A percentile compares a stretch with the other conserved stretches of the same genome.
These are phyloP conservation scores for Eurytoma californica DNA, from an alignment of 2,888 invertebrate genomes.

Conservation along the genomic window DNA sequence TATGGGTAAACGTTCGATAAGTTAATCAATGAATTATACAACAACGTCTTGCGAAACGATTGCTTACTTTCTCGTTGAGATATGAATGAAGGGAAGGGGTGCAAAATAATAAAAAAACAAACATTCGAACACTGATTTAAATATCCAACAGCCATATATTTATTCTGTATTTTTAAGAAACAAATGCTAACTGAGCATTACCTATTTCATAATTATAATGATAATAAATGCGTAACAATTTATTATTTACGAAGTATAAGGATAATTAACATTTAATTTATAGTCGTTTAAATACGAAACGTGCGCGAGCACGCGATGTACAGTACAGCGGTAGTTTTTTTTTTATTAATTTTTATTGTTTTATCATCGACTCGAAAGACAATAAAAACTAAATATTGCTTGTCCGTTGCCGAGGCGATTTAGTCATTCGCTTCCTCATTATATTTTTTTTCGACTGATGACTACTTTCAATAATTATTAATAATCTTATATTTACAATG, in stretches of 20 bases:
- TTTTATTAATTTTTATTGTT: conserved; percentile 58
- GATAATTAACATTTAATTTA: conserved; percentile 74
- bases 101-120: conserved; percentile 13
- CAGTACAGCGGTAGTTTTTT: conserved; percentile 67
- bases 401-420: conserved; percentile 68
- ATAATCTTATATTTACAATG: conserved; percentile 65
- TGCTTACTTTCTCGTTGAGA: conserved; percentile 28
- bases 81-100: neutral
- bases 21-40: neutral
- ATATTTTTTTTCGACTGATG: conserved; percentile 62
- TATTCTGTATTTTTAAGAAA: conserved; percentile 75
- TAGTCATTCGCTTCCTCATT: conserved; percentile 61
- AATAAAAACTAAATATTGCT: conserved; percentile 74
- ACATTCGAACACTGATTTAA: conserved; percentile 56
- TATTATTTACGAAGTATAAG: conserved; percentile 73
- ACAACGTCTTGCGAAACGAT: conserved; percentile 51
- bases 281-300: conserved; percentile 73
- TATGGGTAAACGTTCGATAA: neutral
- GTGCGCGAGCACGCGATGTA: conserved; percentile 61
- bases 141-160: conserved; percentile 76
- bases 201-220: conserved; percentile 74
- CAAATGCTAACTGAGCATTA: conserved; percentile 76
- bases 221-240: conserved; percentile 75
- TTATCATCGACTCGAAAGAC: conserved; percentile 64
- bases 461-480: conserved; percentile 65